Evolutionary conservation across 2,113 vertebrate species (phyloP).

Genomic region (Columbina picui): DNA sequence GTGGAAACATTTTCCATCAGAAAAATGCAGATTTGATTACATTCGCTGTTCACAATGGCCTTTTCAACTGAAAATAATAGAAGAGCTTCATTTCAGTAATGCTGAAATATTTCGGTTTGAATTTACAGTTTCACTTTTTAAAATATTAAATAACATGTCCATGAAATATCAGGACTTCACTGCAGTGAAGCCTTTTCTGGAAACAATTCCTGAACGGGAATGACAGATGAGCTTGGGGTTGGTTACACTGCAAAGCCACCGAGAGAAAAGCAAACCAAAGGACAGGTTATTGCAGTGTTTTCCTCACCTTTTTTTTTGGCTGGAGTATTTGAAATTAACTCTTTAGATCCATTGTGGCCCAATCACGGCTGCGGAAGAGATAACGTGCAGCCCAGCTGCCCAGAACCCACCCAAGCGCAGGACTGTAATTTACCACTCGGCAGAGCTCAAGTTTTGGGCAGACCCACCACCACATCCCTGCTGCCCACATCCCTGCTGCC

Average conservation of each 20-base stretch:
- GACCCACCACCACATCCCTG: not conserved
- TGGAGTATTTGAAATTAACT: not conserved
- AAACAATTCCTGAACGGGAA: not conserved
- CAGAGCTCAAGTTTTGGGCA: not conserved
- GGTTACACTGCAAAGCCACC: not conserved
- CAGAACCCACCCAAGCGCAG: not conserved
- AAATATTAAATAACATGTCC: not conserved
- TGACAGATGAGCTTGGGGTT: not conserved
- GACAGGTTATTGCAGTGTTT: not conserved
- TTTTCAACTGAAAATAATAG: not conserved
- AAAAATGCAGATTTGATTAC: slow-evolving; percentile 22
- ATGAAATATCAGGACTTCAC: not conserved
- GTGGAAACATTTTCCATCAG: not conserved
- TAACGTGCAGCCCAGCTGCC: not conserved
- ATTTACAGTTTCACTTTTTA: not conserved
- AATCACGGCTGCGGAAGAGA: not conserved
- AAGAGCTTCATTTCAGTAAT: not conserved
- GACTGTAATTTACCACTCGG: not conserved
- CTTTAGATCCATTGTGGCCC: not conserved
- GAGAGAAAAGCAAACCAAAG: not conserved
- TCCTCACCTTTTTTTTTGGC: not conserved
- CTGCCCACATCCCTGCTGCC: too few relatives aligned
- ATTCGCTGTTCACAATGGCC: not conserved
- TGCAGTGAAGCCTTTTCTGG: not conserved
- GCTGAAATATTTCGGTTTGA: not conserved